Conservation (phyloP, 1,140 invertebrate species). For the Tetramorium simillimum region DNA sequence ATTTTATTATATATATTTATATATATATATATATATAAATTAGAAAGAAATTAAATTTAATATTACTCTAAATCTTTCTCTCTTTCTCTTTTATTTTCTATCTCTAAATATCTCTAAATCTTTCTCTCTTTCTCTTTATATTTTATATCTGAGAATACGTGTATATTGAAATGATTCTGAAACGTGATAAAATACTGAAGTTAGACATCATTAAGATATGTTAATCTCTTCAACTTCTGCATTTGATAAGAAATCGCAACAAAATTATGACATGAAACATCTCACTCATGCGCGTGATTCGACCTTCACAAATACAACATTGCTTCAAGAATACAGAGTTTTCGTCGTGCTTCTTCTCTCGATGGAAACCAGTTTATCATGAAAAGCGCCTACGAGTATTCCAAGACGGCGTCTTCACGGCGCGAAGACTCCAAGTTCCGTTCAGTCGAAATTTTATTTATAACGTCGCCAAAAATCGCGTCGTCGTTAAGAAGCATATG, state of each 20-base stretch:
- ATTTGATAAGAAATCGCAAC: neutral
- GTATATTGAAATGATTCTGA: neutral
- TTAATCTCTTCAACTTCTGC: neutral
- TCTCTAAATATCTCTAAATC: neutral
- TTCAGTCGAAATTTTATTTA: constrained; percentile 64
- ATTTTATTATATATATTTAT: neutral
- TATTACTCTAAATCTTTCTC: neutral
- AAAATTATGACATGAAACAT: constrained; percentile 43
- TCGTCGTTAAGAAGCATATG: constrained; percentile 26
- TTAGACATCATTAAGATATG: neutral
- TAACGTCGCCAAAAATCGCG: constrained; percentile 17
- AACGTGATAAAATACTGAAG: neutral
- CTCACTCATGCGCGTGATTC: constrained; percentile 43
- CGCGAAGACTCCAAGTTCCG: neutral
- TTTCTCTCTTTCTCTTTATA: neutral
- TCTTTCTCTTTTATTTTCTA: neutral
- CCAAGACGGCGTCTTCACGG: constrained; percentile 15
- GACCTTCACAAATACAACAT: constrained; percentile 58
- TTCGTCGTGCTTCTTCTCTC: constrained; percentile 27
- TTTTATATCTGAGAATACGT: too few species aligned
- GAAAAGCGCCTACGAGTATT: constrained; percentile 54
- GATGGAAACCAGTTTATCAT: constrained; percentile 62
- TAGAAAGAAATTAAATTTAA: neutral
- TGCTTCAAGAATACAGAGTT: constrained; percentile 44
- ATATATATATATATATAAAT: neutral